Evolutionary conservation across 2,797 vertebrate species (phyloP), one percentile per base, ranked within the genome.

Genomic region (Crocidura indochinensis): DNA sequence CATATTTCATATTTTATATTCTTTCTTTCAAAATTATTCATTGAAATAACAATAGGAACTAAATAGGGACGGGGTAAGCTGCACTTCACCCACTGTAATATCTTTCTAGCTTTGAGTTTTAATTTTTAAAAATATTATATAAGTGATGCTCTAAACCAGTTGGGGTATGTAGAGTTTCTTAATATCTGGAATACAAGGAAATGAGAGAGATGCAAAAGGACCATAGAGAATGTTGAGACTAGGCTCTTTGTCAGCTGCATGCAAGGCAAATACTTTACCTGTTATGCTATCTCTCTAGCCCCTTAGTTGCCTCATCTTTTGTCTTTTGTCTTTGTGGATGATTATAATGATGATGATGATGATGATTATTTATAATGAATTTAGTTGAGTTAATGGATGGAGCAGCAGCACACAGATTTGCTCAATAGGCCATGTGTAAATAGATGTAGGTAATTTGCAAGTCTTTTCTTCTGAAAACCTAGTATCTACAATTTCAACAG

Each of bases 401-500:
- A 90, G 6, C 5, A 3, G 27, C 64, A 20, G 51, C 56, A 69
- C 78, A 15, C 27, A 73, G 19, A 60, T 51, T 88, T 67, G 29
- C 49, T 91, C 26, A 22, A 8, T 64, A 31, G 74, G 31, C 24
- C 56, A 0, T 44, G 22, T 68, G 10, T 81, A 74, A 31, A 15
- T 92, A 26, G 31, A 31, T 92, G 15, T 51, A 71, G 62, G 44
- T 53, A 74, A 27, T 62, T 53, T 26, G 83, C 65, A 27, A 87
- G 3, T 3, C 27, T 74, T 76, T 20, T 77, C 44, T 78, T 93
- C 78, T 81, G 75, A 27, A 26, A 46, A 44, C 44, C 64, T 26
- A n/a, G 29, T 60, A 73, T 81, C 10, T 73, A 27, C 19, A 31
- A 29, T 73, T n/a, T 82, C 44, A 77, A 76, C 17, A 69, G 81